Evolutionary conservation across 2,113 vertebrate genomes (phyloP), one percentile per base, ranked within the genome.

Genomic region (Pheucticus melanocephalus): DNA sequence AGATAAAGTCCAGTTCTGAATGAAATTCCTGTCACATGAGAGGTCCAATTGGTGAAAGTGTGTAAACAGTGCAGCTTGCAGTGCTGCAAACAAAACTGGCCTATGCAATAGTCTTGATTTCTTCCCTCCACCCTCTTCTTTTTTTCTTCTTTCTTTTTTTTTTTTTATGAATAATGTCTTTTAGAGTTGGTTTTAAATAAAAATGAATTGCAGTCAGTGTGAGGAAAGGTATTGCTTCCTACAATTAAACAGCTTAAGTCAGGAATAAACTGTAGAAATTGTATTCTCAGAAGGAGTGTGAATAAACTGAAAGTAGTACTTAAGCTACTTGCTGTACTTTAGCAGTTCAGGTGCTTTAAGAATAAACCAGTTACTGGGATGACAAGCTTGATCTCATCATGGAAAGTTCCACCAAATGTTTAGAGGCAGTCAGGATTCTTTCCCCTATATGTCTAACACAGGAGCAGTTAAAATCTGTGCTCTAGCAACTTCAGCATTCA

Each of bases 1-100:
- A 92, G 94, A n/a, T 96, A 94, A 95, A 94, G 94, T 89, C 78
- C 82, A 80, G 12, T 65, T 89, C 28, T 51, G 56, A 53, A 61
- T 31, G 84, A 57, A 94, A 79, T 57, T 65, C 48, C 57, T 2
- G 12, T 80, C 59, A 13, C 63, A 31, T 3, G 72, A 63, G 77
- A 37, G 45, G 69, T 56, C 53, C 0, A 3, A 63, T 77, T 79
- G 84, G 78, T 19, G 63, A 91, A 76, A 56, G 23, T 79, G 25
- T 82, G 90, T 66, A 87, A 94, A 92, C 73, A 94, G 27, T 4
- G 14, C 16, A 12, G 28, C 75, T 47, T 5, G 5, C 50, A 50
- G 30, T 9, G 14, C 45, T 42, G n/a, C 61, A 73, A 89, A 65
- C 39, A 75, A 45, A 81, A n/a, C 22, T 24, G 42, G 22, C 48